Evolutionary conservation across 2,797 vertebrate species (phyloP).

Genomic region (Valencia hispanica): DNA sequence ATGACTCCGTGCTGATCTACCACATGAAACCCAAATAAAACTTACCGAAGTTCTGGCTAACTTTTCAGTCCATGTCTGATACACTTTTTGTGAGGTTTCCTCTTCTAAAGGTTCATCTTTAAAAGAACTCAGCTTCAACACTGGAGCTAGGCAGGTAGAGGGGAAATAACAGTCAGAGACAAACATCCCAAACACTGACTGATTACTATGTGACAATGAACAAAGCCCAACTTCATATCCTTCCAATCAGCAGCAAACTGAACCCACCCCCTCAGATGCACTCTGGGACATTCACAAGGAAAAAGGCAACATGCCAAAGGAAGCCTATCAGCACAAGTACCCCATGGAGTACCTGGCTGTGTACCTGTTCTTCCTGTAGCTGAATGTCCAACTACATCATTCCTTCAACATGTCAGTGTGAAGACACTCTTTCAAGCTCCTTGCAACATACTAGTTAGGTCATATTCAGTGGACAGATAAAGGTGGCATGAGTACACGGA

Average conservation of each 20-base stretch:
- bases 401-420: conserved; percentile 58
- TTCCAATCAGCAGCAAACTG: conserved; percentile 66
- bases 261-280: conserved; percentile 53
- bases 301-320: conserved; percentile 28
- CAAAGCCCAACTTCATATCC: conserved; percentile 31
- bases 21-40: neutral
- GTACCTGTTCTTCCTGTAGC: conserved; percentile 54
- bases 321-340: conserved; percentile 50
- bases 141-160: conserved; percentile 35
- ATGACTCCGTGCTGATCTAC: neutral
- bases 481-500: conserved; percentile 5
- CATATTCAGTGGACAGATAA: conserved; percentile 28
- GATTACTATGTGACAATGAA: conserved; percentile 13
- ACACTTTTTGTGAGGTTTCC: conserved; percentile 34
- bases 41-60: neutral
- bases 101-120: conserved; percentile 25
- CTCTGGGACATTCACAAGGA: conserved; percentile 62
- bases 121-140: conserved; percentile 9
- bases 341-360: conserved; percentile 43
- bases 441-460: conserved; percentile 30
- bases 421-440: neutral
- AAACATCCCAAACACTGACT: conserved; percentile 35
- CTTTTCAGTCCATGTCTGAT: conserved; percentile 49
- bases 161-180: conserved; percentile 8
- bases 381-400: conserved; percentile 62